Evolutionary conservation across 2,888 invertebrate genomes (phyloP), one percentile per base, ranked within the genome.

Genomic region (Drosophila crucigera): DNA sequence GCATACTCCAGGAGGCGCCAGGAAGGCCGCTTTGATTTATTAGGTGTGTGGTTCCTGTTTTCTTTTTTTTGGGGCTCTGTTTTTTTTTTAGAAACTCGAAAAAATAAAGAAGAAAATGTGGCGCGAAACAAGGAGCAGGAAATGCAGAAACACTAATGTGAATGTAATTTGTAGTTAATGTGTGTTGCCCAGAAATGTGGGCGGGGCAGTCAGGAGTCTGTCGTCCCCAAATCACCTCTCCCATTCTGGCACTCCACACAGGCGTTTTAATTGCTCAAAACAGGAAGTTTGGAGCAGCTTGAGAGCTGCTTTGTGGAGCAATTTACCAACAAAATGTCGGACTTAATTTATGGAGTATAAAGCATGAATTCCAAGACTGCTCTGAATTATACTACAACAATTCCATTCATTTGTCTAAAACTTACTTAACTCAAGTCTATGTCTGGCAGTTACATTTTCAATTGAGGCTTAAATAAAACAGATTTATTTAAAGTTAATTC

Each of bases 81-180:
- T 25, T 9, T 47, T 35, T 58, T 49, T 59, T 62, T 68, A 70
- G 69, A 63, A 71, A 60, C 39, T 28, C 16, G 16, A 47, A 68
- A 53, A 68, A 67, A 22, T n/a, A 16, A 59, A 39, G 53, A 39
- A 39, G 39, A 22, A 59, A 65, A 54, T 52, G 59, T 43, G 65
- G 52, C 52, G 33, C 56, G 61, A 61, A 73, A 73, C 55, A 66
- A 69, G 70, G 58, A 65, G 59, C 61, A 65, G 70, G 76, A 85
- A 81, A 85, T 76, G 61, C 77, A 81, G 79, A 89, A 86, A 86
- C 87, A 86, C 90, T 90, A 87, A 89, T 87, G 90, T 89, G 90
- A 85, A 83, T 89, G 87, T 87, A 87, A 87, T 87, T 87, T 90
- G 90, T 88, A 88, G 87, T 88, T 88, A 87, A 87, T 87, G 87